phyloP scores from a whole-genome alignment of 2,797 vertebrate species.

The Phalanger gymnotis region DNA sequence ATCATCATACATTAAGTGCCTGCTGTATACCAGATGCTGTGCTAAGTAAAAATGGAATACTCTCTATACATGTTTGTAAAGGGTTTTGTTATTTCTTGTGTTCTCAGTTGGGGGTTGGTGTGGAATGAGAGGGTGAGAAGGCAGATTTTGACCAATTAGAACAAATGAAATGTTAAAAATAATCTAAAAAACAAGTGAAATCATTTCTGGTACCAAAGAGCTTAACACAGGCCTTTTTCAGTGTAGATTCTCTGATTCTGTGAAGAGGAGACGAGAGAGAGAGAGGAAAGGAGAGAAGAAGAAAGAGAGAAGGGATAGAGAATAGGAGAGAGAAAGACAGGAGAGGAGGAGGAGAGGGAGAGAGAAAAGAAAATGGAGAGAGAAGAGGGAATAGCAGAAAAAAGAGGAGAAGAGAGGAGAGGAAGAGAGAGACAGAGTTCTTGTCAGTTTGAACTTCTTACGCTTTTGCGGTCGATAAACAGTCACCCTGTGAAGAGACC shows the following conservation, averaged over 20 bases:
- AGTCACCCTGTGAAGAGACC: slow-evolving; percentile 8
- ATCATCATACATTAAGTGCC: not conserved
- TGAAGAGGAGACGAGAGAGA: not conserved
- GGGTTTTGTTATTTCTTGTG: not conserved
- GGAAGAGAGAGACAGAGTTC: slow-evolving; percentile 4
- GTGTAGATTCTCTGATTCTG: not conserved
- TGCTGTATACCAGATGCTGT: not conserved
- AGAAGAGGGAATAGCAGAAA: too few species aligned
- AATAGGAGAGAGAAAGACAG: too few species aligned
- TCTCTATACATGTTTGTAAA: not conserved
- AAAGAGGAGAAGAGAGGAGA: too few species aligned
- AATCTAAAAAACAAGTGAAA: not conserved
- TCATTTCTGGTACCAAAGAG: not conserved
- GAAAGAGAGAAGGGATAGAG: not conserved
- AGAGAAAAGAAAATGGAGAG: too few species aligned
- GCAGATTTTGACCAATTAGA: not conserved
- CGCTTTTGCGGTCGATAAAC: slow-evolving; percentile 3
- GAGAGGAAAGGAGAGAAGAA: too few species aligned
- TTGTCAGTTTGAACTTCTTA: slow-evolving; percentile 14
- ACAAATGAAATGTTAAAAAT: not conserved
- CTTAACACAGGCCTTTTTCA: not conserved
- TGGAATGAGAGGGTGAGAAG: not conserved
- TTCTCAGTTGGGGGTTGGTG: not conserved
- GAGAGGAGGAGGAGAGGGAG: too few species aligned
- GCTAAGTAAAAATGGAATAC: not conserved